Base-by-base conservation (phyloP, 2,113 vertebrate genomes). In the Bufo gargarizans region DNA sequence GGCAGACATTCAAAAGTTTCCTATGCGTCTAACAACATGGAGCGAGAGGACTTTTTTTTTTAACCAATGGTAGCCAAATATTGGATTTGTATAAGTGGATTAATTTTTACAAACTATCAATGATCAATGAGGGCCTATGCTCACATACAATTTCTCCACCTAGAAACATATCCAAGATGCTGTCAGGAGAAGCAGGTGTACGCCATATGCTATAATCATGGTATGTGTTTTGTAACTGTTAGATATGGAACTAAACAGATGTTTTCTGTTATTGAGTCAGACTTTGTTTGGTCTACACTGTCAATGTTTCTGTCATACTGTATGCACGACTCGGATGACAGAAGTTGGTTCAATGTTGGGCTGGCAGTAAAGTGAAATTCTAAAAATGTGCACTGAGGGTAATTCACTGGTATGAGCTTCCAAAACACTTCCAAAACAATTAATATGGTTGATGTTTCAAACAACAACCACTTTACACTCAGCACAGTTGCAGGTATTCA, bases 201-300 rank as follows among this genome's bases (percentile, higher is more conserved):
- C 74, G 12, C 87, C 87, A 89, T 69, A 89, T 89, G 87, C 61
- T 78, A 84, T 84, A 78, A 78, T 78, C 81, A 84, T 83, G 87
- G 87, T 77, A 88, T 89, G 87, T 78, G 72, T 78, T 89, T 89
- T 78, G 72, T 84, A 89, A 84, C 74, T 69, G 72, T 84, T 89
- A 84, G 87, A 89, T 89, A 77, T 84, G 87, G 81, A 53, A 69
- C 45, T 56, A 77, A 77, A 69, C 87, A 89, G 87, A 84, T 89
- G 87, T 84, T 89, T 84, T 84, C 33, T 89, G 82, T 89, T 89
- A 84, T 89, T 56, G 59, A 72, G 81, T 84, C 82, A 84, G 87
- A 89, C 87, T 89, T 78, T 89, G 87, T 89, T 89, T 89, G 87
- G 87, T 89, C 87, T 89, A 83, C 61, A 77, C 81, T 89, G 82